phyloP scores from a whole-genome alignment of 2,113 vertebrate genomes.

The Solea solea region DNA sequence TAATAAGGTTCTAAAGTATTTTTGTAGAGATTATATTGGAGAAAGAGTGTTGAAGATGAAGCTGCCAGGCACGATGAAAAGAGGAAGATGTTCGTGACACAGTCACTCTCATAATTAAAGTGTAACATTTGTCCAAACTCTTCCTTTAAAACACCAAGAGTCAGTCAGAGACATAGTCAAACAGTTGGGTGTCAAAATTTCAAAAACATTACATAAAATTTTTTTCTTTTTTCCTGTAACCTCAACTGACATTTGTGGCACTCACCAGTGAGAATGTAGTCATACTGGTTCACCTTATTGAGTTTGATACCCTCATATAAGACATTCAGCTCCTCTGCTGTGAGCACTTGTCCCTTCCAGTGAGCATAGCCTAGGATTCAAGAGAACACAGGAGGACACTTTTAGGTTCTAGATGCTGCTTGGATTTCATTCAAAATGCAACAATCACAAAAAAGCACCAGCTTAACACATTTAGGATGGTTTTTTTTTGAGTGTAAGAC shows the following conservation, averaged over 20 bases:
- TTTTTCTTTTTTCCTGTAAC: too few species aligned
- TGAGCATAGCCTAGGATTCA: constrained; percentile 86
- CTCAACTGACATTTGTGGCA: neutral
- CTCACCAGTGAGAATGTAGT: constrained; percentile 96
- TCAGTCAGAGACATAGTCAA: neutral
- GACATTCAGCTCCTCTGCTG: constrained; percentile 89
- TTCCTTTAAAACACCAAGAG: neutral
- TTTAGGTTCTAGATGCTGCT: neutral
- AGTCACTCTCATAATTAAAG: too few species aligned
- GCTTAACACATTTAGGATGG: too few species aligned
- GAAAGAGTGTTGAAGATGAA: too few species aligned
- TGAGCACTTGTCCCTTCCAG: constrained; percentile 97
- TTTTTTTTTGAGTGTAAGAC: neutral
- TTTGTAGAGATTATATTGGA: too few species aligned
- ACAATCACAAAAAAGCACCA: neutral
- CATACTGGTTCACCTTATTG: constrained; percentile 90
- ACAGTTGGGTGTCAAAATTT: neutral
- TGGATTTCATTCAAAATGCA: constrained; percentile 1
- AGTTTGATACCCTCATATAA: constrained; percentile 93
- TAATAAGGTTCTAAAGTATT: too few species aligned
- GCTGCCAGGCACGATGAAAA: too few species aligned
- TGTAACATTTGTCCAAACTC: neutral
- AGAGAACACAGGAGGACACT: neutral
- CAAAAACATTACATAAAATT: neutral
- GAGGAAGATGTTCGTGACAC: too few species aligned